Evolutionary conservation across 1,140 invertebrate genomes (phyloP), one percentile per base, ranked within the genome.

Genomic region (Tetragnatha versicolor): DNA sequence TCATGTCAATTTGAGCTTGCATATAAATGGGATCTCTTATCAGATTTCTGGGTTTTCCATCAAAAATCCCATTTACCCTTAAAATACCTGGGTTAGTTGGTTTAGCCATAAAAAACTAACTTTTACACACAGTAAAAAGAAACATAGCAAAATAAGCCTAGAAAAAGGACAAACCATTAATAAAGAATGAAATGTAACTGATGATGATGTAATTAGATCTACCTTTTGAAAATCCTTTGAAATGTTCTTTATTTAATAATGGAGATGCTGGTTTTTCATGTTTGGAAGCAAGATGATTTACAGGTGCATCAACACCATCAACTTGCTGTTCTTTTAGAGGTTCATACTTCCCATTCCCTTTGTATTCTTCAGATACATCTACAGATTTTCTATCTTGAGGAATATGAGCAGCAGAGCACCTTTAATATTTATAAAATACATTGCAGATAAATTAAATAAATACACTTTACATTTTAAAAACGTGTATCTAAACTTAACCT

Each of bases 301-400:
- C 81, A 45, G 83, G 82, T 81, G 87, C 86, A 77, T 88, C 88
- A 22, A 87, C 82, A n/a, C n/a, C n/a, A 77, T 89, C 88, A 83
- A 82, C 65, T 42, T 75, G 66, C 20, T 82, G 72, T 60, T 83
- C 82, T 63, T 81, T 82, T 9, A 87, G 76, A 60, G 85, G 84
- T 80, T 89, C 88, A 83, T 88, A 89, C 81, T 89, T 89, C 9
- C 86, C 85, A 76, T 85, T 88, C n/a, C 86, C 86, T 83, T 88
- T 87, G 77, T 88, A 86, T 78, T 87, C 85, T 69, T 89, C 87
- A 65, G 88, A 85, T 79, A 87, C 85, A 81, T 89, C 88, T 17
- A 84, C 85, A 49, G 80, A 77, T 69, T 81, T 80, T 51, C 75
- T 55, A 29, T 82, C 81, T 66, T 55, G 60, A 9, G 68, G n/a